A percentile compares a stretch with the other conserved stretches of the same genome.
Evolutionary conservation across 2,113 vertebrate species (phyloP).

Genomic region (Epinephelus lanceolatus): DNA sequence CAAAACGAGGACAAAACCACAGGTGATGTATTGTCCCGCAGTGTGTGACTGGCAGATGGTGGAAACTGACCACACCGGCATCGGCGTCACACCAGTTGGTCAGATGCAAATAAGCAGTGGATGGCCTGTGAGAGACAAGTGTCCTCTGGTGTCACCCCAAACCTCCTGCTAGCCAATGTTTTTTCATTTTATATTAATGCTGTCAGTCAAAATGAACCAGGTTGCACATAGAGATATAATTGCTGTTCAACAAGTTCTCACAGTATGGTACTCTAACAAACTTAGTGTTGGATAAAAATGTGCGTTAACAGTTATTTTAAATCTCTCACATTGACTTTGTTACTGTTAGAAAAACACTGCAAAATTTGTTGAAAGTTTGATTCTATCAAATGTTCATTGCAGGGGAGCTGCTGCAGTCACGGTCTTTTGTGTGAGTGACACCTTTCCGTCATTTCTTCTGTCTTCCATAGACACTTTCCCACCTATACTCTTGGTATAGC

Average conservation of each 20-base stretch:
- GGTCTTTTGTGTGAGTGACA: not conserved
- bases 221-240: too few species aligned
- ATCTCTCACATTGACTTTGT: too few species aligned
- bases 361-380: too few species aligned
- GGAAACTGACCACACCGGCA: slow-evolving; percentile 25
- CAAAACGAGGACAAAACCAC: slow-evolving; percentile 49
- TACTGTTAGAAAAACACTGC: too few species aligned
- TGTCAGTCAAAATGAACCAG: not conserved
- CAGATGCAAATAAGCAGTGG: slow-evolving; percentile 56
- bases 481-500: not conserved
- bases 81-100: slow-evolving; percentile 39
- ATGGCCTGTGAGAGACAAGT: slow-evolving; percentile 10
- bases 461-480: not conserved
- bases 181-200: slow-evolving; percentile 6
- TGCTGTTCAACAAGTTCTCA: not conserved
- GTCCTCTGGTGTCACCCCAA: slow-evolving; percentile 27
- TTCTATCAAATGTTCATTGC: too few species aligned
- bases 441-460: not conserved
- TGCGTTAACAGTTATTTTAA: too few species aligned
- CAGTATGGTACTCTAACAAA: not conserved
- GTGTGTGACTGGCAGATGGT: slow-evolving; percentile 51
- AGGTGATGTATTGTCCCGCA: not conserved
- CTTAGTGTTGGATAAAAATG: too few species aligned
- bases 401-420: too few species aligned
- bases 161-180: not conserved